Conservation (phyloP, 2,888 invertebrate species). For the Drosophila meridiana region DNA sequence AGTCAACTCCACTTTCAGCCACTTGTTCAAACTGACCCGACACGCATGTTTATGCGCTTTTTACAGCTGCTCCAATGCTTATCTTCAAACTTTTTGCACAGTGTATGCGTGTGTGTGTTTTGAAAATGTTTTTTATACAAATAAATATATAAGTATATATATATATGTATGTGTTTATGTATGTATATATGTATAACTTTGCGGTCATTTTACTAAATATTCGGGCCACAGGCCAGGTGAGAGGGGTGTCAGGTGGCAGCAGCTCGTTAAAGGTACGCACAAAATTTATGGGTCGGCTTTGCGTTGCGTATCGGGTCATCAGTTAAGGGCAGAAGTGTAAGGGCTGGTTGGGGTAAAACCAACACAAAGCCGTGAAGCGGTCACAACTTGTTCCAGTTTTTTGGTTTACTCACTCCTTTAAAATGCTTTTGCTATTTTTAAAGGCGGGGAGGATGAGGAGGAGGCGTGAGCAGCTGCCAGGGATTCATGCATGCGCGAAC, state of each 20-base stretch:
- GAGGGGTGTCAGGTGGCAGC: neutral
- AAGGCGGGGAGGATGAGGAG: neutral
- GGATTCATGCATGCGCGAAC: slow-evolving; percentile 15
- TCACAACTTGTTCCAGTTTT: slow-evolving; percentile 30
- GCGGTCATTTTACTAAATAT: slow-evolving; percentile 77
- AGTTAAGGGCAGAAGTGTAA: slow-evolving; percentile 6
- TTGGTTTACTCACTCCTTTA: neutral
- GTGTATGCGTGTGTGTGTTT: slow-evolving; percentile 33
- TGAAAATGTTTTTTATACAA: slow-evolving; percentile 65
- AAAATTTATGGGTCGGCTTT: slow-evolving; percentile 65
- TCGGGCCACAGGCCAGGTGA: slow-evolving; percentile 24
- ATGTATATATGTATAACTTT: slow-evolving; percentile 63
- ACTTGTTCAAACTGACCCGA: slow-evolving; percentile 56
- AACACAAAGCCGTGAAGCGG: slow-evolving; percentile 45
- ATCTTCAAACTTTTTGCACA: slow-evolving; percentile 42
- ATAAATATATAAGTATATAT: slow-evolving; percentile 57
- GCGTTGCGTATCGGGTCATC: slow-evolving; percentile 38
- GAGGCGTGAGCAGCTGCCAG: neutral
- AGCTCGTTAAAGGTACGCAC: slow-evolving; percentile 48
- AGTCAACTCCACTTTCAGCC: slow-evolving; percentile 35
- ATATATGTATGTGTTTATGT: slow-evolving; percentile 3
- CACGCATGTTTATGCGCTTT: slow-evolving; percentile 78
- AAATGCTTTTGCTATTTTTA: slow-evolving; percentile 38
- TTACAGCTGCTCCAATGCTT: slow-evolving; percentile 72
- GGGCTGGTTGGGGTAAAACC: neutral